These are phyloP conservation scores for Drosophila punjabiensis DNA, from an alignment of 1,140 invertebrate species.

Conservation along the genomic window DNA sequence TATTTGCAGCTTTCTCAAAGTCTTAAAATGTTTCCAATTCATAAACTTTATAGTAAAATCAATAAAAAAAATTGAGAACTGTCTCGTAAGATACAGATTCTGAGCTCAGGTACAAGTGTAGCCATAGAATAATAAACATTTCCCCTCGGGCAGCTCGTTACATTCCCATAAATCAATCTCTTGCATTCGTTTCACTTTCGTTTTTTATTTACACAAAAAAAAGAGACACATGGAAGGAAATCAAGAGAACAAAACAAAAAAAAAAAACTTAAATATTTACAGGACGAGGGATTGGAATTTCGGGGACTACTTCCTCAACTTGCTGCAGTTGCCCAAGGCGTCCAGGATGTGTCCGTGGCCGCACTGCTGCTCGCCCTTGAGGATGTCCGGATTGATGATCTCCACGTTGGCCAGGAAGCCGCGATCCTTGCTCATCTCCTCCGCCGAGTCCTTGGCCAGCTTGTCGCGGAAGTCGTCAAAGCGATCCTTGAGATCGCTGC, in stretches of 20 bases:
- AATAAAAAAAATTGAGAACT: background rate
- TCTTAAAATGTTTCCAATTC: background rate
- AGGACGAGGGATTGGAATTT: no score
- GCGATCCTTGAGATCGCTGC: conserved; percentile 66
- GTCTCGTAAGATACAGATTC: background rate
- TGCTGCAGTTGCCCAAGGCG: conserved; percentile 82
- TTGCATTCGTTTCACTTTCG: conserved; percentile 14
- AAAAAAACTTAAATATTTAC: conserved; percentile 29
- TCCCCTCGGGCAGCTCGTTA: background rate
- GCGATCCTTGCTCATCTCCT: conserved; percentile 64
- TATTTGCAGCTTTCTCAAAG: background rate
- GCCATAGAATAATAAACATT: background rate
- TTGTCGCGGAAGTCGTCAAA: conserved; percentile 77
- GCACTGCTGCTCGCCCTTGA: conserved; percentile 78
- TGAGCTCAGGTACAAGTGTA: background rate
- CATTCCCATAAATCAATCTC: background rate
- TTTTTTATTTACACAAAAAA: conserved; percentile 50
- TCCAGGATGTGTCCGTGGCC: conserved; percentile 80
- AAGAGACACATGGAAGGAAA: conserved; percentile 23
- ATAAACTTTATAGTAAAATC: background rate
- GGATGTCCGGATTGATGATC: conserved; percentile 77
- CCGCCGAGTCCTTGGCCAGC: conserved; percentile 65
- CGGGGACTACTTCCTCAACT: conserved; percentile 66
- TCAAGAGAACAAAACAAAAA: conserved; percentile 23
- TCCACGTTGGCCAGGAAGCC: conserved; percentile 72